phyloP scores from a whole-genome alignment of 2,113 vertebrate genomes.

The Phoxinus phoxinus region DNA sequence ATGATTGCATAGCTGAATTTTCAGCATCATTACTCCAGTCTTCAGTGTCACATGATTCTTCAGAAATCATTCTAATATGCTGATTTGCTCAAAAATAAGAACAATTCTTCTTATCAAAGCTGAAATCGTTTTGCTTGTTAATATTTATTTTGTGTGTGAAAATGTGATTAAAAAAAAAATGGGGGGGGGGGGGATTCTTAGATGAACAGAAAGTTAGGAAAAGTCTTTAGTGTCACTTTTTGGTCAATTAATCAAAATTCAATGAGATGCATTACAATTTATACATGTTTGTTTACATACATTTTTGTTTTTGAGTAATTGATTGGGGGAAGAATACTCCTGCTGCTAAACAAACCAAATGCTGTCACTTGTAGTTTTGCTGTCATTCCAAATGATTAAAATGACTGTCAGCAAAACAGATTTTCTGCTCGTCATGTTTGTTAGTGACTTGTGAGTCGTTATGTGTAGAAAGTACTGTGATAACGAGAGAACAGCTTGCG shows the following conservation, averaged over 20 bases:
- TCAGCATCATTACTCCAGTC: not conserved
- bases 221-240: too few species aligned
- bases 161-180: too few species aligned
- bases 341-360: not conserved
- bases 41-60: not conserved
- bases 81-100: not conserved
- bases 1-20: not conserved
- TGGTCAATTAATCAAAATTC: too few species aligned
- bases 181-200: too few species aligned
- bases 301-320: too few species aligned
- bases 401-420: not conserved
- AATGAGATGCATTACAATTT: too few species aligned
- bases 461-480: not conserved
- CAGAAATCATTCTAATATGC: not conserved
- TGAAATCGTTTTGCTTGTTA: not conserved
- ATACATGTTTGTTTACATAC: too few species aligned
- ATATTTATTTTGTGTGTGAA: too few species aligned
- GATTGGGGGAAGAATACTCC: too few species aligned
- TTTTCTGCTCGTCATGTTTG: slow-evolving; percentile 2
- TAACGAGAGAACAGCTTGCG: not conserved
- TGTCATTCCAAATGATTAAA: not conserved
- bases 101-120: not conserved
- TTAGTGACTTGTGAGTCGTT: not conserved
- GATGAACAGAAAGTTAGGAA: too few species aligned
- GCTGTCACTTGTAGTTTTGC: not conserved